phyloP scores from a whole-genome alignment of 2,113 vertebrate species.

The Oxygymnocypris stewartii region DNA sequence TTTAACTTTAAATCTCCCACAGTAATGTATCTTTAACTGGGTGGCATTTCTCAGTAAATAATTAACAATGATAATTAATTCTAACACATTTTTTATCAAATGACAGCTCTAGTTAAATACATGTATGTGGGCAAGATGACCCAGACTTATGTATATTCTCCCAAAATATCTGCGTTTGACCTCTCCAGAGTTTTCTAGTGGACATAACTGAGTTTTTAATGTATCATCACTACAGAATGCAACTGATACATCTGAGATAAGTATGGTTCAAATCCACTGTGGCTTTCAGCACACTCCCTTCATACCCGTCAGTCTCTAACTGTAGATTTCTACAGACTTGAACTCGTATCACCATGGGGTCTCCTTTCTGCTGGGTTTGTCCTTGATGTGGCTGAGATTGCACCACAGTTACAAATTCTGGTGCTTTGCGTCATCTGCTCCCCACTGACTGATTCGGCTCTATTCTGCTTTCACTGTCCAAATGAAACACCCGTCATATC shows the following conservation, averaged over 20 bases:
- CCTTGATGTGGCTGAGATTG: slow-evolving; percentile 39
- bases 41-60: too few species aligned
- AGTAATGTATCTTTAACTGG: too few species aligned
- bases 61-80: neutral
- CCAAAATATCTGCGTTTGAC: neutral
- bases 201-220: neutral
- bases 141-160: neutral
- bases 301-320: slow-evolving; percentile 4
- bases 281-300: neutral
- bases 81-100: neutral
- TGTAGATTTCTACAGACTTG: neutral
- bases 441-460: slow-evolving; percentile 26
- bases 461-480: slow-evolving; percentile 23
- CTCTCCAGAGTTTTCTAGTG: neutral
- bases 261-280: slow-evolving; percentile 1
- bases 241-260: slow-evolving; percentile 10
- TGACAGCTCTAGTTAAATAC: neutral
- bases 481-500: slow-evolving; percentile 27
- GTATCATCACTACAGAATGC: neutral
- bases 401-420: slow-evolving; percentile 25
- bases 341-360: neutral
- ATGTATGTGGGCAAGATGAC: neutral
- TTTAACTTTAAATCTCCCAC: too few species aligned
- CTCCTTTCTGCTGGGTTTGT: neutral
- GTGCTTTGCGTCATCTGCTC: slow-evolving; percentile 22